Evolutionary conservation across 92 coral and sea anemone genomes (phyloP), one percentile per base, ranked within the genome.

Genomic region (Porites cylindrica): DNA sequence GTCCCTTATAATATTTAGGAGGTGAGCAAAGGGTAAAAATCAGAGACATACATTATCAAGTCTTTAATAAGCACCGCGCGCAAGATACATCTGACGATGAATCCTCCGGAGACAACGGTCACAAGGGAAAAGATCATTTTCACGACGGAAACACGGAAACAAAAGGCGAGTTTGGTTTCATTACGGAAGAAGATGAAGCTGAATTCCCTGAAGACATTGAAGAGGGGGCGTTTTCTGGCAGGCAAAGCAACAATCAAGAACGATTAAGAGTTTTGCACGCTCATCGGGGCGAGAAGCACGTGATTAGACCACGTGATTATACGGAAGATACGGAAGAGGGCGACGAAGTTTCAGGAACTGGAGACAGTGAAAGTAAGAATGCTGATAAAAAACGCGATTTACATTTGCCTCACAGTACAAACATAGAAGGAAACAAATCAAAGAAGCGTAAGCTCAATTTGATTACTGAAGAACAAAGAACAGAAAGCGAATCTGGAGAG

Each of bases 161-260:
- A n/a, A 47, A 54, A 1, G 86, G 23, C 6, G 87, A 83, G 72
- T 73, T 83, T 66, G 87, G 87, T 16, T 83, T 65, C 19, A 73
- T 78, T 16, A 65, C 84, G 1, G 83, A 82, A 2, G 86, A 66
- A 51, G 80, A 74, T 3, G 84, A 75, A 65, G 47, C 51, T 6
- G 72, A 14, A 23, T 10, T 51, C 20, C 29, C 72, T 16, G 26
- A 47, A 20, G 53, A 85, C 8, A 58, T 7, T 54, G 82, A 70
- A 9, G 65, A 80, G 16, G 74, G 13, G 23, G 53, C 66, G 11
- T 61, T 70, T 17, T 80, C 82, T 8, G 86, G 87, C 13, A 76
- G 79, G 11, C n/a, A 23, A 26, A 77, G 60, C 26, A 18, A 78
- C 79, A 79, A 61, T 43, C 78, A 86, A 70, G 79, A 58, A n/a